Evolutionary conservation across 2,797 vertebrate species (phyloP), one percentile per base, ranked within the genome.

Genomic region (Pterois miles): DNA sequence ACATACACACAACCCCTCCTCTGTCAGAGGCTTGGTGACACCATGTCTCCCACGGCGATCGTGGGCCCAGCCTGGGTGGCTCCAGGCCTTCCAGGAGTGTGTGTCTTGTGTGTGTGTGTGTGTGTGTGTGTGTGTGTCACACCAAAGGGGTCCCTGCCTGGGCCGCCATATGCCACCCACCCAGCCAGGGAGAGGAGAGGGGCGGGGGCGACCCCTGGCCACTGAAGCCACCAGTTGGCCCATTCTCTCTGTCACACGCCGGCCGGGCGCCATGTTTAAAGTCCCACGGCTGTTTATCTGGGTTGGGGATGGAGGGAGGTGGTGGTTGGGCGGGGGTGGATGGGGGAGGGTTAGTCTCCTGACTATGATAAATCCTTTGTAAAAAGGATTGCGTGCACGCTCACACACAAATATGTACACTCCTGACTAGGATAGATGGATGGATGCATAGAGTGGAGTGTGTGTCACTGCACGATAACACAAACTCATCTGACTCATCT

Each of bases 121-220:
- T 80, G 83, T 77, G 84, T 86, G 87, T 86, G 80, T 75, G 85
- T 86, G 84, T 85, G 59, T 86, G 65, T 81, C 76, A 89, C 90
- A 91, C 91, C 86, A 92, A 91, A 89, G 92, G 91, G 88, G 90
- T 92, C 87, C 88, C 91, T 90, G 88, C 89, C 87, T 91, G 87
- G 93, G 89, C 86, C 89, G 89, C 94, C 94, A 94, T 94, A 94
- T 94, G 94, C 93, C 91, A 91, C 89, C 92, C 92, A 92, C 90
- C 87, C 90, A 91, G 87, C 88, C 86, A 82, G 82, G 67, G 76
- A 86, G 78, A 85, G 40, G 46, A 78, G 68, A 82, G 82, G 86
- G 90, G 89, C 40, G 89, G 91, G 76, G 87, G 81, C 84, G 82
- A 92, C 91, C 93, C 92, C 85, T 85, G 90, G 90, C 91, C 88